Evolutionary conservation across 1,140 invertebrate genomes (phyloP), one percentile per base, ranked within the genome.

Genomic region (Trichogramma pretiosum): DNA sequence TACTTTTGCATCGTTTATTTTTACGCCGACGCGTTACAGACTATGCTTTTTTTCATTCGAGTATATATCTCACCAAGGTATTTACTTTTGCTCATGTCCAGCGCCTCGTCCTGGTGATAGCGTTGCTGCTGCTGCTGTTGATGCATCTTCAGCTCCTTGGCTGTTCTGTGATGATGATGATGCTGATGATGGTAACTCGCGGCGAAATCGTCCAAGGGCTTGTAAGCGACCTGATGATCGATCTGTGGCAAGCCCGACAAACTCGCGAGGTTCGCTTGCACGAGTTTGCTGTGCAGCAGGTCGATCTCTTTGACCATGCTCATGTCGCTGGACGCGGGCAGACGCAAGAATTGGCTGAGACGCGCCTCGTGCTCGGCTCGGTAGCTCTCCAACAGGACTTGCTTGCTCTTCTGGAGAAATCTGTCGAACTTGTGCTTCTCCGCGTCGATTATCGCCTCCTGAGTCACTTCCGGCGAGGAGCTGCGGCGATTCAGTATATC

Each of bases 1-100:
- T n/a, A n/a, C n/a, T n/a, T n/a, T n/a, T n/a, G n/a, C n/a, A n/a
- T n/a, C n/a, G n/a, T n/a, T n/a, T n/a, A n/a, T n/a, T n/a, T n/a
- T n/a, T n/a, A n/a, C n/a, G n/a, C n/a, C n/a, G n/a, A n/a, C n/a
- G n/a, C n/a, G n/a, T n/a, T n/a, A n/a, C n/a, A n/a, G n/a, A n/a
- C n/a, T n/a, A n/a, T n/a, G n/a, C n/a, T n/a, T n/a, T n/a, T n/a
- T n/a, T n/a, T n/a, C n/a, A n/a, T n/a, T n/a, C n/a, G n/a, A n/a
- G n/a, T n/a, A n/a, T n/a, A 13, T 17, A 17, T 22, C 63, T 58
- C 33, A 72, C 69, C 69, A 32, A 72, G 50, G 49, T 71, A 71
- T 55, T 71, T 72, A 35, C 50, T 68, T 43, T 72, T 72, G 59
- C 70, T 72, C 70, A 72, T 72, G 26, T 72, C 70, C 45, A 72